These are phyloP conservation scores for Drosophila seguyi DNA, from an alignment of 1,140 invertebrate species.

Conservation along the genomic window DNA sequence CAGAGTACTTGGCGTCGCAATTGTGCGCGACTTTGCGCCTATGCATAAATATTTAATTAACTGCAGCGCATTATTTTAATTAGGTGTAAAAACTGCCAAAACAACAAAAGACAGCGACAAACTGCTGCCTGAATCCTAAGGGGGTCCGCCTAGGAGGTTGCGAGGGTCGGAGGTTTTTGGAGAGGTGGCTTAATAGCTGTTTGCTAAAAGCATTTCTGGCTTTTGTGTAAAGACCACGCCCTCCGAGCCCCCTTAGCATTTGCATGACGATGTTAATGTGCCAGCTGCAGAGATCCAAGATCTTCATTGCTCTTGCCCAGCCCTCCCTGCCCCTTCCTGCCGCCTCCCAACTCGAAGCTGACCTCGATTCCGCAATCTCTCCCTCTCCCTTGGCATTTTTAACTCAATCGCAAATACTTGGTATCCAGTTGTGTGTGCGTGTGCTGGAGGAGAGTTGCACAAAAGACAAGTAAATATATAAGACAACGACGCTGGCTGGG, in stretches of 20 bases:
- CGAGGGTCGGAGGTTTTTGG: too few relatives aligned
- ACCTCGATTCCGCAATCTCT: slow-evolving; percentile 72
- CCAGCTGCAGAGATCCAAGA: slow-evolving; percentile 19
- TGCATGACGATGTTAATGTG: slow-evolving; percentile 7
- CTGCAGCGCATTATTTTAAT: slow-evolving; percentile 85
- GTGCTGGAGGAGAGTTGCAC: slow-evolving; percentile 19
- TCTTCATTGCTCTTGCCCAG: not conserved
- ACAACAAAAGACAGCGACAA: slow-evolving; percentile 22
- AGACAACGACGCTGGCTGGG: slow-evolving; percentile 18
- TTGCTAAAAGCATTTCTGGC: slow-evolving; percentile 48
- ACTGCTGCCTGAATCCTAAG: not conserved
- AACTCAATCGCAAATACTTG: slow-evolving; percentile 55
- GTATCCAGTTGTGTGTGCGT: slow-evolving; percentile 29
- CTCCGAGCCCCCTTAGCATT: slow-evolving; percentile 9
- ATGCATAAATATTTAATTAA: slow-evolving; percentile 85
- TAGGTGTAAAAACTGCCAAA: slow-evolving; percentile 76
- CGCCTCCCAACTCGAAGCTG: slow-evolving; percentile 46
- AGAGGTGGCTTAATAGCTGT: slow-evolving; percentile 44
- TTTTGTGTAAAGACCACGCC: slow-evolving; percentile 27
- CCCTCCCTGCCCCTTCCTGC: not conserved
- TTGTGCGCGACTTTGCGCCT: slow-evolving; percentile 64
- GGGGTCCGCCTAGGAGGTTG: too few relatives aligned
- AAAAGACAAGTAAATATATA: slow-evolving; percentile 62
- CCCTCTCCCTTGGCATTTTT: slow-evolving; percentile 23
- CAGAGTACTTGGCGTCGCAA: slow-evolving; percentile 36